Evolutionary conservation across 2,113 vertebrate species (phyloP), one percentile per base, ranked within the genome.

Genomic region (Thinocorus orbignyianus): DNA sequence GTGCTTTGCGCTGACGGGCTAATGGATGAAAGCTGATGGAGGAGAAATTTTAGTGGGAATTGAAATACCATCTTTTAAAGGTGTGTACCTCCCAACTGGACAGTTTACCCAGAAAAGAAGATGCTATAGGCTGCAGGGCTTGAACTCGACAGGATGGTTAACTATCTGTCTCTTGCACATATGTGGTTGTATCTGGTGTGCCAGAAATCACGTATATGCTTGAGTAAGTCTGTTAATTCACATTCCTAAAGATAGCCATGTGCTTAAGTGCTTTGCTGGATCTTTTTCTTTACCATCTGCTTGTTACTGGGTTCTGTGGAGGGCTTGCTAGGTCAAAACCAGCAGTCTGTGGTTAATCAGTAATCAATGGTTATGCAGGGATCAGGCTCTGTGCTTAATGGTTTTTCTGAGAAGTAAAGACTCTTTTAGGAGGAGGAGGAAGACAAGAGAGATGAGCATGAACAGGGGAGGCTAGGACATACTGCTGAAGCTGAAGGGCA

Each of bases 171-270:
- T 49, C 49, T 68, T 70, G 33, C 41, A 28, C 39, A 14, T 69
- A 65, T 51, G 57, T 74, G 55, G 33, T 64, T 91, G 24, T 60
- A 22, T 66, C 31, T 60, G 57, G 49, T 81, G 24, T 93, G 66
- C 51, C 65, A 93, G 88, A 86, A 90, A 88, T 64, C 25, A 54
- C 35, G 44, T 71, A 26, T 69, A 46, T 84, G 72, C 80, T 86
- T 76, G 77, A 86, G 6, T 93, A 92, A 83, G 33, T 88, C 68
- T 88, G 72, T 92, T 92, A 93, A 83, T 95, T 90, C 80, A 78
- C 80, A 86, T 96, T 96, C 88, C 90, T 95, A 92, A 97, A 96
- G 90, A 96, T 74, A 96, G 77, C 64, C 46, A n/a, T 55, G 80
- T 81, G 80, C 82, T 96, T 90, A 93, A 95, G 88, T 68, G 69